Percentiles rank a stretch among this genome's conserved stretches.
Conservation (phyloP, 2,797 vertebrate species). For the Iguana delicatissima region DNA sequence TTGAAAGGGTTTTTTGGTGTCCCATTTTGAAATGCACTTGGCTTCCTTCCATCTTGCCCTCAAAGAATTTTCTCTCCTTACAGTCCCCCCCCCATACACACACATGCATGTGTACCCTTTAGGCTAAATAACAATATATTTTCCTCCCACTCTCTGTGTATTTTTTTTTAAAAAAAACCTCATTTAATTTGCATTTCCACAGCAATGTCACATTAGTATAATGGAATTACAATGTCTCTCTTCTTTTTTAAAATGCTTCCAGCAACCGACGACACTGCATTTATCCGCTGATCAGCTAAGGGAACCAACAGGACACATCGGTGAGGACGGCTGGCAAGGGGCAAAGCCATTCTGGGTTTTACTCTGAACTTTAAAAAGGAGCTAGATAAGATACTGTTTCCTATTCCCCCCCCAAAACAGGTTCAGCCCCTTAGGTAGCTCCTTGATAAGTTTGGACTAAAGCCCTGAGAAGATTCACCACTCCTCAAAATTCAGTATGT, state of each 20-base stretch:
- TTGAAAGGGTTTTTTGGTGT: background rate
- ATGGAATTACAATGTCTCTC: constrained; percentile 62
- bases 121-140: constrained; percentile 52
- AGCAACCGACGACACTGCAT: background rate
- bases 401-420: too few relatives aligned
- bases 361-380: too few relatives aligned
- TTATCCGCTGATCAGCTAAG: background rate
- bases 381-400: too few relatives aligned
- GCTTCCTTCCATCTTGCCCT: constrained; percentile 54
- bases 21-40: background rate
- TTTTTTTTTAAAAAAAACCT: constrained; percentile 37
- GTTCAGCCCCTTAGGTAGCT: too few relatives aligned
- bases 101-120: constrained; percentile 4
- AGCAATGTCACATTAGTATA: constrained; percentile 67
- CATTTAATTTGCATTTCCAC: constrained; percentile 52
- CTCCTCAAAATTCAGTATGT: too few relatives aligned
- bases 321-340: too few relatives aligned
- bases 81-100: background rate
- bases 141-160: background rate
- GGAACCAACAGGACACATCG: background rate
- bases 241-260: constrained; percentile 4
- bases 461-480: too few relatives aligned
- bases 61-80: constrained; percentile 45
- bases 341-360: background rate
- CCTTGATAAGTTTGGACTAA: too few relatives aligned